Percentiles rank a stretch among this genome's conserved stretches.
phyloP scores from a whole-genome alignment of 2,797 vertebrate species.

The Phyllotis vaccarum region DNA sequence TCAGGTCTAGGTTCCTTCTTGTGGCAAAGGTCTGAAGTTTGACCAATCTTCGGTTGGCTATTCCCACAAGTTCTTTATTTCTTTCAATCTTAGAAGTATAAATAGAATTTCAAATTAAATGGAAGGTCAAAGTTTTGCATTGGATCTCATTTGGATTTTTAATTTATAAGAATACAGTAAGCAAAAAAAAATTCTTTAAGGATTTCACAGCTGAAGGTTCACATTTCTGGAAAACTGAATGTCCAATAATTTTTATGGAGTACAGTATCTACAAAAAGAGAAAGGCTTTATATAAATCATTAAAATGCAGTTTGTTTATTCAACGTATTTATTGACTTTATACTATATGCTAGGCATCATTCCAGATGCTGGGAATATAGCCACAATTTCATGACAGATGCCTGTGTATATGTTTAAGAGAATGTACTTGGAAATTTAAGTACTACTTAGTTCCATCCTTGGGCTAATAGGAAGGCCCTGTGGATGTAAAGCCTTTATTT shows the following conservation, averaged over 20 bases:
- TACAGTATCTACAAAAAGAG: not conserved
- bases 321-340: not conserved
- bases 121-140: not conserved
- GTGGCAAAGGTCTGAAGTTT: not conserved
- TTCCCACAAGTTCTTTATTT: not conserved
- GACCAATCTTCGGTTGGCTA: not conserved
- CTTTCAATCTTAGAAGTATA: not conserved
- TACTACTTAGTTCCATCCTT: not conserved
- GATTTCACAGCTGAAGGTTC: not conserved
- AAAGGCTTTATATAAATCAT: constrained; percentile 20
- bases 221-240: constrained; percentile 26
- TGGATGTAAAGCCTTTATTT: not conserved
- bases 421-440: constrained; percentile 39
- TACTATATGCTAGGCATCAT: not conserved
- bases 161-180: not conserved
- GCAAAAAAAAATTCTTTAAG: constrained; percentile 25
- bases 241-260: not conserved
- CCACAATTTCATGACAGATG: not conserved
- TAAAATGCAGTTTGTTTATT: constrained; percentile 59
- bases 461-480: not conserved
- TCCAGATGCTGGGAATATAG: not conserved
- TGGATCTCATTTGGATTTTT: not conserved
- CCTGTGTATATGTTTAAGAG: not conserved
- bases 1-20: not conserved
- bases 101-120: constrained; percentile 9